These are phyloP conservation scores for Megalops atlanticus DNA, from an alignment of 2,113 vertebrate genomes.

Conservation along the genomic window DNA sequence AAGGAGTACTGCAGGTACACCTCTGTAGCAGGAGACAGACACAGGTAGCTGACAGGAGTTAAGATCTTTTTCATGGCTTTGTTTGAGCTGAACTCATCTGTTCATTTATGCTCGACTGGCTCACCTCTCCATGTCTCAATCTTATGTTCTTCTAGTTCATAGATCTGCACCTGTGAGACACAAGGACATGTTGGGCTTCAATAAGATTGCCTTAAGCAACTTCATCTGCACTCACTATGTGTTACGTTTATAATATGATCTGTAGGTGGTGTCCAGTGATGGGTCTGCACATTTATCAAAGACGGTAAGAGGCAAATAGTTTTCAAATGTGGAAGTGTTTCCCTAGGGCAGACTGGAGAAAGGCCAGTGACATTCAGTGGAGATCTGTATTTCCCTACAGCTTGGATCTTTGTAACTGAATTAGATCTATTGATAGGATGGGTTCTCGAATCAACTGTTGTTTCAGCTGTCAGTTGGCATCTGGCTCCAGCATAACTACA, in stretches of 20 bases:
- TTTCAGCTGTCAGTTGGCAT: not conserved
- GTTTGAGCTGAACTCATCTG: not conserved
- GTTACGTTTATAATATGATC: no score
- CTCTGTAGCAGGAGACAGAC: constrained; percentile 66
- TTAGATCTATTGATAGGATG: not conserved
- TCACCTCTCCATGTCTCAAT: constrained; percentile 96
- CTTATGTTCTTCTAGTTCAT: constrained; percentile 93
- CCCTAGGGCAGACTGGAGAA: not conserved
- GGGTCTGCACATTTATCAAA: not conserved
- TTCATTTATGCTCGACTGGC: not conserved
- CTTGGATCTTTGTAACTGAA: not conserved
- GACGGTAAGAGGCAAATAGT: not conserved
- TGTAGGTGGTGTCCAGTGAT: not conserved
- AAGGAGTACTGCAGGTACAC: constrained; percentile 85
- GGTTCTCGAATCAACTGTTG: not conserved
- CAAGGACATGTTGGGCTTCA: not conserved
- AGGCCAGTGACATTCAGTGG: not conserved
- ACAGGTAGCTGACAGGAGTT: not conserved
- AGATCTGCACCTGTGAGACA: constrained; percentile 88
- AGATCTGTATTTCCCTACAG: no score
- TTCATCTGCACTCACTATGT: not conserved
- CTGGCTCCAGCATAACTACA: no score
- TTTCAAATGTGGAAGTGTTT: not conserved
- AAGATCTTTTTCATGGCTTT: not conserved
- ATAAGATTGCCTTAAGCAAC: not conserved